phyloP scores from a whole-genome alignment of 2,888 invertebrate species.

The Drosophila cognata region DNA sequence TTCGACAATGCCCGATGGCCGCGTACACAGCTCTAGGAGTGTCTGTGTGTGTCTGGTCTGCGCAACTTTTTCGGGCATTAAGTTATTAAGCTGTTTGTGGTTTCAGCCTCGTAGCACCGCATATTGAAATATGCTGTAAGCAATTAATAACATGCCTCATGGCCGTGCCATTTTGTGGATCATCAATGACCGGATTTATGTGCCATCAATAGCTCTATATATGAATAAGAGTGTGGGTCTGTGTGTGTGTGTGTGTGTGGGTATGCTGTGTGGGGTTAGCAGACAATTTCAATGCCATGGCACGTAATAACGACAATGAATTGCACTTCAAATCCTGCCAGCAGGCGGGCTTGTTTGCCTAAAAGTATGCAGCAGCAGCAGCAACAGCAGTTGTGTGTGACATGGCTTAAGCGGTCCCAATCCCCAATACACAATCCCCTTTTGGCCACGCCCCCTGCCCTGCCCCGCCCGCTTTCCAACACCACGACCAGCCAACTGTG shows the following conservation, averaged over 20 bases:
- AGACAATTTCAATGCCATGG: slow-evolving; percentile 73
- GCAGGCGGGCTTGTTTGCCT: slow-evolving; percentile 41
- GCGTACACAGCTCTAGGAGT: background rate
- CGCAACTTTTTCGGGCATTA: slow-evolving; percentile 72
- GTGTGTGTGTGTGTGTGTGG: slow-evolving; percentile 1
- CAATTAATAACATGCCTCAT: slow-evolving; percentile 72
- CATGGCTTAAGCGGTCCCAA: slow-evolving; percentile 33
- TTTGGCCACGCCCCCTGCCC: slow-evolving; percentile 14
- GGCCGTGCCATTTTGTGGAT: slow-evolving; percentile 50
- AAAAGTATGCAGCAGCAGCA: slow-evolving; percentile 47
- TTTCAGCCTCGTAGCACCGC: slow-evolving; percentile 12
- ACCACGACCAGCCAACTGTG: slow-evolving; percentile 31
- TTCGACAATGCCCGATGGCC: slow-evolving; percentile 18
- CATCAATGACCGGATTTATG: slow-evolving; percentile 55
- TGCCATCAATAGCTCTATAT: slow-evolving; percentile 26
- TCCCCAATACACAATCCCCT: slow-evolving; percentile 15
- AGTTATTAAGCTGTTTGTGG: slow-evolving; percentile 72
- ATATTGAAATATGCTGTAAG: slow-evolving; percentile 75
- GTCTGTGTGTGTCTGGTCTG: slow-evolving; percentile 28
- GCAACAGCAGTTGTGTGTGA: slow-evolving; percentile 41
- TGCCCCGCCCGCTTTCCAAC: background rate
- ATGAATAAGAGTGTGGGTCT: background rate
- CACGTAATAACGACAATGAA: slow-evolving; percentile 77
- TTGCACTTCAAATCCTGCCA: slow-evolving; percentile 71
- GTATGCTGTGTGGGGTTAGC: slow-evolving; percentile 6